These are phyloP conservation scores for Leucoma salicis DNA, from an alignment of 2,888 invertebrate species.

Conservation along the genomic window DNA sequence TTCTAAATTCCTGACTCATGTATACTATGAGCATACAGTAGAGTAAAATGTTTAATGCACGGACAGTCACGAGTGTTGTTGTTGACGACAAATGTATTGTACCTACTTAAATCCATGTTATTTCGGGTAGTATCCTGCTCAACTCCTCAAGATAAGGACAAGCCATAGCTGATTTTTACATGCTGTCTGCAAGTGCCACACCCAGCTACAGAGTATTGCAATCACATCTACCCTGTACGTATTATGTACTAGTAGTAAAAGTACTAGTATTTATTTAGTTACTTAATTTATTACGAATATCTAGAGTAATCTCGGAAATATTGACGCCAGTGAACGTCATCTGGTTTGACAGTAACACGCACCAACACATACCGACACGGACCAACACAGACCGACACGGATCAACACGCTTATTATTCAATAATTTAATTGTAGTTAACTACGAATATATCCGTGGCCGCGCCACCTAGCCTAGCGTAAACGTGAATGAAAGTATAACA, in stretches of 20 bases:
- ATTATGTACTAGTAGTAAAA: slow-evolving; percentile 47
- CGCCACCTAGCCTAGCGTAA: slow-evolving; percentile 79
- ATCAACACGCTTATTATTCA: slow-evolving; percentile 36
- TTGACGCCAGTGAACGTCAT: slow-evolving; percentile 56
- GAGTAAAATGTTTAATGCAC: too few species aligned
- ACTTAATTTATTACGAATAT: slow-evolving; percentile 68
- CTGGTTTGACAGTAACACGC: slow-evolving; percentile 41
- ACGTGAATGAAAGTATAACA: slow-evolving; percentile 72
- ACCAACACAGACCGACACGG: not conserved
- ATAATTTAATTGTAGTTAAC: slow-evolving; percentile 54
- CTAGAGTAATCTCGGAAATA: slow-evolving; percentile 64
- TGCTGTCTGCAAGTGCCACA: slow-evolving; percentile 52
- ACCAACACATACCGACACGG: not conserved
- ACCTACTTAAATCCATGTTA: too few species aligned
- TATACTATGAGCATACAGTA: too few species aligned
- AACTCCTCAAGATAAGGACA: too few species aligned
- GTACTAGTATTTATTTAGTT: slow-evolving; percentile 74
- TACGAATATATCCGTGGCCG: slow-evolving; percentile 68
- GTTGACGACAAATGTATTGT: too few species aligned
- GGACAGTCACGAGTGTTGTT: too few species aligned
- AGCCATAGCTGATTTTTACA: too few species aligned
- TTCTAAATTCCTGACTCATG: too few species aligned
- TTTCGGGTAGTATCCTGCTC: too few species aligned
- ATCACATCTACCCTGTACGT: slow-evolving; percentile 80
- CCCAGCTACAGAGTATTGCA: slow-evolving; percentile 76